A percentile compares a stretch with the other conserved stretches of the same genome.
phyloP scores from a whole-genome alignment of 2,888 invertebrate species.

The Eupithecia abbreviata region DNA sequence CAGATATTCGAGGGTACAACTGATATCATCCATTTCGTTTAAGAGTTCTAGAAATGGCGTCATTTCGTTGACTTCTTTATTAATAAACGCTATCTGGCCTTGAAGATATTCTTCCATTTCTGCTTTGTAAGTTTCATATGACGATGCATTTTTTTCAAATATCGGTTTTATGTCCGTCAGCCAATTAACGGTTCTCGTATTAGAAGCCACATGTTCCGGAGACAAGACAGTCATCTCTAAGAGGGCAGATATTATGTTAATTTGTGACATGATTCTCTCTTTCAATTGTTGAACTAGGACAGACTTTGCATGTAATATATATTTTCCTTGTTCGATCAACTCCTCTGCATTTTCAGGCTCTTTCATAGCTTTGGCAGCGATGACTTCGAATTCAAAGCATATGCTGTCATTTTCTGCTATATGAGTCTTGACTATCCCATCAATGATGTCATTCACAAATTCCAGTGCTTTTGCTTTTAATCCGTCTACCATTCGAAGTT shows the following conservation, averaged over 20 bases:
- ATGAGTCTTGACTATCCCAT: constrained; percentile 85
- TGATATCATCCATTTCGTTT: constrained; percentile 92
- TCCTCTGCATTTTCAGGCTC: constrained; percentile 92
- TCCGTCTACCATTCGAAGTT: constrained; percentile 85
- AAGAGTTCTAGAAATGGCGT: constrained; percentile 89
- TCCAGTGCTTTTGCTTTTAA: constrained; percentile 84
- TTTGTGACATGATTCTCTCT: constrained; percentile 87
- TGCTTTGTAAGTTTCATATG: constrained; percentile 91
- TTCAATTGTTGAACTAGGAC: constrained; percentile 87
- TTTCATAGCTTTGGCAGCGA: constrained; percentile 87
- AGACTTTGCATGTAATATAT: constrained; percentile 91
- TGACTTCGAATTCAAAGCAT: constrained; percentile 88
- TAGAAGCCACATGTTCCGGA: constrained; percentile 89
- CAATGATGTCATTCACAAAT: constrained; percentile 85
- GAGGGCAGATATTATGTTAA: constrained; percentile 87
- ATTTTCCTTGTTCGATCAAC: constrained; percentile 90
- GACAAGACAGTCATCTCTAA: constrained; percentile 90
- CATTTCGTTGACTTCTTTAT: constrained; percentile 88
- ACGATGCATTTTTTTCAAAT: constrained; percentile 90
- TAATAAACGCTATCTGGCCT: constrained; percentile 87
- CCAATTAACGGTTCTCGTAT: constrained; percentile 93
- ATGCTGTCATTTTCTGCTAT: constrained; percentile 87
- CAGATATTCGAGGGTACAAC: constrained; percentile 90
- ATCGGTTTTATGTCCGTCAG: constrained; percentile 90
- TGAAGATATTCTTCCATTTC: constrained; percentile 92